Evolutionary conservation across 2,113 vertebrate genomes (phyloP), one percentile per base, ranked within the genome.

Genomic region (Austrofundulus limnaeus): DNA sequence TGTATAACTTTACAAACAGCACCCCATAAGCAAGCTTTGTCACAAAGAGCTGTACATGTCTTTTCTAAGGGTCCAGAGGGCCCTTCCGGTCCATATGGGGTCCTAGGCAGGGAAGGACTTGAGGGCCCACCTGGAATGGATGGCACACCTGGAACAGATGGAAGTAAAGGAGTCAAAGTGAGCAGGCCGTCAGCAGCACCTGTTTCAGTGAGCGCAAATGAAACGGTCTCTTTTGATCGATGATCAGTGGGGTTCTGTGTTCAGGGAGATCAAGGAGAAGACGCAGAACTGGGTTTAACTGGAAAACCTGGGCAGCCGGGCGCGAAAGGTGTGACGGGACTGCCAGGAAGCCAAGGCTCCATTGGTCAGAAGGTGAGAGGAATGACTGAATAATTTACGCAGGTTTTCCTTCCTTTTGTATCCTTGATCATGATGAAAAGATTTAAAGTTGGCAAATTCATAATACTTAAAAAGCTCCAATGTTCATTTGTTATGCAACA

Each of bases 251-350:
- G 39, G 0, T 37, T 47, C 13, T 75, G 13, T 53, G 25, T 73
- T 61, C 4, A 99, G 97, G 97, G 96, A 51, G 96, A 96, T 65
- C 96, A 96, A 52, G 97, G 96, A 37, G 92, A 93, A 0, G 96
- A 98, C 20, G 96, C 95, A 61, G 89, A 92, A 12, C 28, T 92
- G 58, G 97, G 96, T 8, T 68, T 87, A 25, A 39, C 71, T 3
- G 97, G 96, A 24, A 94, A 90, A 72, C 20, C 88, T 5, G 97
- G 97, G 2, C 91, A 83, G 23, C 90, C 69, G 78, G 97, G 96
- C 54, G 91, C 88, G 62, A 82, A 85, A 7, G 97, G 97, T 12
- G 89, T 92, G 68, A 90, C 84, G 0, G 96, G 97, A 53, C 93
- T 96, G 47, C 95, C 95, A 0, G 96, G 96, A 80, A 90, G 86